A percentile compares a stretch with the other conserved stretches of the same genome.
These are phyloP conservation scores for Steinernema carpocapsae DNA, from an alignment of 2,888 invertebrate genomes.

Conservation along the genomic window DNA sequence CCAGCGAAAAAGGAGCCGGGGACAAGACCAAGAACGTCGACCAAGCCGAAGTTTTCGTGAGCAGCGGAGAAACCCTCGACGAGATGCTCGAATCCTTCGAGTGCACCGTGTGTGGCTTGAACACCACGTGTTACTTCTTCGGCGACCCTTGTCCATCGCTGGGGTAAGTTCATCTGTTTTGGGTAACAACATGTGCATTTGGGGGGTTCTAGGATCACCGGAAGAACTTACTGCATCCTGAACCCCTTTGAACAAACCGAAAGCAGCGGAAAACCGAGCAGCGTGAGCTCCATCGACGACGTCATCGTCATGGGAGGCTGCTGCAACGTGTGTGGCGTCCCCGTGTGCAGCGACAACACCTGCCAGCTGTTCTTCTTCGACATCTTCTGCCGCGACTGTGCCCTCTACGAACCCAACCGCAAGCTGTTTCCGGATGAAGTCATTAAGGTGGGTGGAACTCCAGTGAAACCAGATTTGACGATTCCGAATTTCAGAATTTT, in stretches of 20 bases:
- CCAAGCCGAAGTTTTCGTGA: too few relatives aligned
- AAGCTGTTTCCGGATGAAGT: constrained; percentile 1
- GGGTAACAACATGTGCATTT: background rate
- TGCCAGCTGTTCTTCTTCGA: background rate
- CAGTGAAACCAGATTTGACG: too few relatives aligned
- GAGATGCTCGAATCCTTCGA: background rate
- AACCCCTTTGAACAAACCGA: constrained; percentile 5
- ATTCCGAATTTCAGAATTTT: constrained; percentile 1
- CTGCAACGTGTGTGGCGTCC: background rate
- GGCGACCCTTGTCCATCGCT: background rate
- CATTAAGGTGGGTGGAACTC: background rate
- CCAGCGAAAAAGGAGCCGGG: too few relatives aligned
- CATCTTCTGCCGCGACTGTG: constrained; percentile 16
- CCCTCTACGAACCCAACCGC: constrained; percentile 9
- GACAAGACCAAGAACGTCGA: too few relatives aligned
- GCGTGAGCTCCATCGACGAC: background rate
- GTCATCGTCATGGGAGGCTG: constrained; percentile 11
- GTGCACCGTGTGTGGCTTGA: background rate
- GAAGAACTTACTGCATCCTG: constrained; percentile 1
- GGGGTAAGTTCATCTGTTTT: too few relatives aligned
- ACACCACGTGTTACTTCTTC: constrained; percentile 9
- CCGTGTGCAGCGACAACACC: background rate
- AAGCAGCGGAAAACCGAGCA: background rate
- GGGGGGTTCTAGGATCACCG: background rate
- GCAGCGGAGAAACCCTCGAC: too few relatives aligned